phyloP scores from a whole-genome alignment of 2,888 invertebrate species.

The Drosophila stalkeri region DNA sequence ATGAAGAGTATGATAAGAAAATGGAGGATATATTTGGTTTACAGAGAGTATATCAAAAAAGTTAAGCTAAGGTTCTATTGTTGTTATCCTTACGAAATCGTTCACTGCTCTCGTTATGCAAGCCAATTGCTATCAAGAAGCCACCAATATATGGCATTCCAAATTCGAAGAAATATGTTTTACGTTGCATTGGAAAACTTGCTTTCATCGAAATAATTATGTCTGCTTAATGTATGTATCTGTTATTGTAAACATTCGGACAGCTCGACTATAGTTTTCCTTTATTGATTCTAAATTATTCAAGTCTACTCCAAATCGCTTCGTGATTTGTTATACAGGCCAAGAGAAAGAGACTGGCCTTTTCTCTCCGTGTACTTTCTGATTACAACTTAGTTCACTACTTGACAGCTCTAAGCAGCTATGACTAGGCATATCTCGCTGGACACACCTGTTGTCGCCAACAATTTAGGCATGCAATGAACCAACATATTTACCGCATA shows the following conservation, averaged over 20 bases:
- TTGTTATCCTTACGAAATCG: too few relatives aligned
- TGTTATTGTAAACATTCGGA: neutral
- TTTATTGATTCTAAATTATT: neutral
- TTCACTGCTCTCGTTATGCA: too few relatives aligned
- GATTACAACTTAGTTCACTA: slow-evolving; percentile 1
- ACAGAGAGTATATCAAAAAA: neutral
- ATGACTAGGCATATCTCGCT: slow-evolving; percentile 14
- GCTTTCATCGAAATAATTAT: neutral
- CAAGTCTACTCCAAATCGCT: neutral
- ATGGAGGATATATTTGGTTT: neutral
- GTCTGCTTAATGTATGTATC: neutral
- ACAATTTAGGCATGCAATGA: neutral
- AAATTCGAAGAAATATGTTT: neutral
- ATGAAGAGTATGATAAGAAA: neutral
- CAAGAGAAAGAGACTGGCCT: neutral
- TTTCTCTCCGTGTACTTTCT: neutral
- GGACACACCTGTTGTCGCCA: slow-evolving; percentile 32
- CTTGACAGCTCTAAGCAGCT: neutral
- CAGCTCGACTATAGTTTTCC: neutral
- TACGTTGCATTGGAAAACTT: neutral
- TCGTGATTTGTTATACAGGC: neutral
- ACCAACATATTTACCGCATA: neutral
- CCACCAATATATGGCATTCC: neutral
- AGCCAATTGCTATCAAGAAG: too few relatives aligned
- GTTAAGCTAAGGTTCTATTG: neutral